Percentiles rank a stretch among this genome's conserved stretches.
phyloP scores from a whole-genome alignment of 2,113 vertebrate species.

The Poeciliopsis prolifica region DNA sequence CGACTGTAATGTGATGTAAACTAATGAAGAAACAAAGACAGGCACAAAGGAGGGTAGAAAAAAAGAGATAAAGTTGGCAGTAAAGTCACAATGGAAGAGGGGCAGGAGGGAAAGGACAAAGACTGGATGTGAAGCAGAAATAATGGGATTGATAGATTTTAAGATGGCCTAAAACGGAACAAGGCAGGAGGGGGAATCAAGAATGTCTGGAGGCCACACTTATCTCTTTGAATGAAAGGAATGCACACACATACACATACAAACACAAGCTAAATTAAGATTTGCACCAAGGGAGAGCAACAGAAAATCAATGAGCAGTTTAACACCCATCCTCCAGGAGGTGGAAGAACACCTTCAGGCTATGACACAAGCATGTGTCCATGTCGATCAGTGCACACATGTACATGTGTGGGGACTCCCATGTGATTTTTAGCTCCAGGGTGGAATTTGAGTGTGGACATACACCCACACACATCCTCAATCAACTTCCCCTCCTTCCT shows the following conservation, averaged over 20 bases:
- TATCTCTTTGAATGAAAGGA: conserved; percentile 66
- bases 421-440: conserved; percentile 15
- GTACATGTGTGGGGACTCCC: conserved; percentile 7
- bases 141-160: conserved; percentile 55
- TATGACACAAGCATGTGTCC: conserved; percentile 20
- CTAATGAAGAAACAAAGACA: conserved; percentile 69
- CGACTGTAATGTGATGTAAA: conserved; percentile 69
- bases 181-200: conserved; percentile 54
- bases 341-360: conserved; percentile 41
- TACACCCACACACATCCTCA: conserved; percentile 40
- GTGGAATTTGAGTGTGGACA: conserved; percentile 28
- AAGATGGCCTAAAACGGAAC: conserved; percentile 23
- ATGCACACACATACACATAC: conserved; percentile 37
- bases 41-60: conserved; percentile 19
- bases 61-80: conserved; percentile 20
- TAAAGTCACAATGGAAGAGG: not conserved
- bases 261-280: conserved; percentile 48
- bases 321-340: conserved; percentile 43
- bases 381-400: conserved; percentile 15
- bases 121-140: conserved; percentile 41
- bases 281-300: conserved; percentile 52
- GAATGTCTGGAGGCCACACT: conserved; percentile 70
- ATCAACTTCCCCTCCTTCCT: conserved; percentile 49
- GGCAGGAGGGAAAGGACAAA: not conserved
- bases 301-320: conserved; percentile 69